These are phyloP conservation scores for Sebastolobus altivelis DNA, from an alignment of 2,797 vertebrate species.

Conservation along the genomic window DNA sequence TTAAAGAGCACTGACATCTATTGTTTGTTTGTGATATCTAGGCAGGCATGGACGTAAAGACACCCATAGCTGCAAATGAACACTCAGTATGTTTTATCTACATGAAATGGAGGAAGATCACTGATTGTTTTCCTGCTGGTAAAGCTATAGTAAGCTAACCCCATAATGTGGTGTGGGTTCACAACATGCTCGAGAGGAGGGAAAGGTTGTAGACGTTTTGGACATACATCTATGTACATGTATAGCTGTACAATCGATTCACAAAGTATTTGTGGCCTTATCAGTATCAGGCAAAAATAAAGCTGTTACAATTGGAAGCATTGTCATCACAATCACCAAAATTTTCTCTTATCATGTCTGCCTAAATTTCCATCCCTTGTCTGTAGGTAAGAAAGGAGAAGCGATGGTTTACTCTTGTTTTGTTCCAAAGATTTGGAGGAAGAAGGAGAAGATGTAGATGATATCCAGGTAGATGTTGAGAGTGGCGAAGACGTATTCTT, in stretches of 20 bases:
- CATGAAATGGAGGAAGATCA: constrained; percentile 17
- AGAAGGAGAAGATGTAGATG: constrained; percentile 95
- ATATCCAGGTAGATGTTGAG: constrained; percentile 96
- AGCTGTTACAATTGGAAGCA: constrained; percentile 40
- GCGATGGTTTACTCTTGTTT: constrained; percentile 76
- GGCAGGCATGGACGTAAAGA: constrained; percentile 28
- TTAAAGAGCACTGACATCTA: constrained; percentile 37
- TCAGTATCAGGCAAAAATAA: constrained; percentile 42
- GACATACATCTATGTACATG: constrained; percentile 19
- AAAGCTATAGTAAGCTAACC: constrained; percentile 44
- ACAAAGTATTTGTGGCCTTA: constrained; percentile 33
- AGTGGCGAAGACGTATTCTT: constrained; percentile 95
- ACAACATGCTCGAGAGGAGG: constrained; percentile 60
- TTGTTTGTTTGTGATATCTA: constrained; percentile 30
- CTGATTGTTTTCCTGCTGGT: constrained; percentile 28
- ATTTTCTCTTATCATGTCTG: constrained; percentile 8
- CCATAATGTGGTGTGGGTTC: constrained; percentile 11
- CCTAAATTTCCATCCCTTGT: constrained; percentile 14
- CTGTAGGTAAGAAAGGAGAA: not conserved
- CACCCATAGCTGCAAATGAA: constrained; percentile 28
- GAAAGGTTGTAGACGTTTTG: constrained; percentile 28
- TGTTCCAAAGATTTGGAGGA: constrained; percentile 93
- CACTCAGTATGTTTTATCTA: constrained; percentile 36
- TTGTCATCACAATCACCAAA: constrained; percentile 40
- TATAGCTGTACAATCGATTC: constrained; percentile 33